A percentile compares a stretch with the other conserved stretches of the same genome.
Evolutionary conservation across 2,113 vertebrate species (phyloP).

Genomic region (Parus major): DNA sequence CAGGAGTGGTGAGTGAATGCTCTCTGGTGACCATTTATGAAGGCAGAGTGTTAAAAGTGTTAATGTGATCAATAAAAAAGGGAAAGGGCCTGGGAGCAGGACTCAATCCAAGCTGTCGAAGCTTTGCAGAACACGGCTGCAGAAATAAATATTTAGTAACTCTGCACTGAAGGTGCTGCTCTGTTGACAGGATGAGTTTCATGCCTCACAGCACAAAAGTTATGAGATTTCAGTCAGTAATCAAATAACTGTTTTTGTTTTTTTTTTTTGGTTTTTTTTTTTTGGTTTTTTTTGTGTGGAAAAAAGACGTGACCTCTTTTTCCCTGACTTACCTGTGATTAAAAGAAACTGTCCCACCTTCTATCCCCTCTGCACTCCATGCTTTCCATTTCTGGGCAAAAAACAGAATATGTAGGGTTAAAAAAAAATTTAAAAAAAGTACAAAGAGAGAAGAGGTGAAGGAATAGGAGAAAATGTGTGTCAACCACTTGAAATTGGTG

Average conservation of each 20-base stretch:
- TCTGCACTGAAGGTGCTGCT: conserved; percentile 29
- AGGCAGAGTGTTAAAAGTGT: conserved; percentile 42
- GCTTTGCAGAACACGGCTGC: conserved; percentile 46
- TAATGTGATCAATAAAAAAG: conserved; percentile 63
- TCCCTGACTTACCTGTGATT: not conserved
- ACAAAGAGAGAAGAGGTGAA: not conserved
- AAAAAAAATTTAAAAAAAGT: not conserved
- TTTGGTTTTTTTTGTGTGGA: not conserved
- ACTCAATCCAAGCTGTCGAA: conserved; percentile 32
- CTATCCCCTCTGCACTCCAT: fast-evolving
- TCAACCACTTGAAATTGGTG: not conserved
- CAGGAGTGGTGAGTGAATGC: not conserved
- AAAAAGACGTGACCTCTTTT: not conserved
- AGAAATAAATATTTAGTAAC: conserved; percentile 69
- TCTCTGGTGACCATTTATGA: conserved; percentile 17
- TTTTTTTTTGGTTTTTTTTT: not conserved
- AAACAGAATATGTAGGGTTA: not conserved
- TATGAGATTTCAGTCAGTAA: conserved; percentile 61
- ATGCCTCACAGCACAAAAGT: conserved; percentile 58
- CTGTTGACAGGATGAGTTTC: conserved; percentile 61
- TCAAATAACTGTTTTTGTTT: conserved; percentile 57
- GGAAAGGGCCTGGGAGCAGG: not conserved
- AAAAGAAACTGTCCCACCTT: not conserved
- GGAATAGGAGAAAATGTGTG: not conserved
- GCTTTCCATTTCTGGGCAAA: not conserved